Base-by-base conservation (phyloP, 2,888 invertebrate genomes). In the Tromatobia lineatoria region DNA sequence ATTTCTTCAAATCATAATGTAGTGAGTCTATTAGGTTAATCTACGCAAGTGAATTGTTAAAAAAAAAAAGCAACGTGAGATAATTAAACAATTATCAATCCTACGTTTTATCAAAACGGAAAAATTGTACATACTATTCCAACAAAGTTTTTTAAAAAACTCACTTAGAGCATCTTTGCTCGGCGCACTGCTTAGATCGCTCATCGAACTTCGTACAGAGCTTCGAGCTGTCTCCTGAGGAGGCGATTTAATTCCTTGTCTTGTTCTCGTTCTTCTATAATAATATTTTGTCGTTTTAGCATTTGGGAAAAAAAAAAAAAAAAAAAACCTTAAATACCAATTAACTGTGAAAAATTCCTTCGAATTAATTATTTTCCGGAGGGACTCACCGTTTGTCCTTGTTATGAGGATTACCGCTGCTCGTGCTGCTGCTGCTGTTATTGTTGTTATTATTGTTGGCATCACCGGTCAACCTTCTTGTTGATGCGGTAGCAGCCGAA, bases 211-310 rank as follows among this genome's bases (percentile, higher is more conserved):
- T 57, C 92, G 92, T 78, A 93, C 93, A 8, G 93, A 93, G 78
- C 93, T 93, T 15, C 93, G 91, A 61, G 93, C 92, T 23, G 93
- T 93, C 88, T 93, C 93, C 87, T 92, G 92, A n/a, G 89, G 92
- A 54, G 93, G 92, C 47, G 93, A 92, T 77, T 90, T 92, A 47
- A 89, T 82, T 23, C 92, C 93, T 81, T 91, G 91, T 38, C 93
- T 92, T 42, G 91, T 91, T 76, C 92, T 91, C 74, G 86, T 80
- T 88, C 93, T 89, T 86, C 93, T 93, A 87, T 54, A 85, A 87
- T 83, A 87, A 1, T 11, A 18, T 20, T 38, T 18, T 42, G n/a
- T 59, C n/a, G 15, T 29, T 29, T 59, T n/a, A 84, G 7, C 70
- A 1, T 61, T 38, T 38, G 6, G 23, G 76, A 34, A 76, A 75